These are phyloP conservation scores for Porites cylindrica DNA, from an alignment of 92 coral and sea anemone species.

Conservation along the genomic window DNA sequence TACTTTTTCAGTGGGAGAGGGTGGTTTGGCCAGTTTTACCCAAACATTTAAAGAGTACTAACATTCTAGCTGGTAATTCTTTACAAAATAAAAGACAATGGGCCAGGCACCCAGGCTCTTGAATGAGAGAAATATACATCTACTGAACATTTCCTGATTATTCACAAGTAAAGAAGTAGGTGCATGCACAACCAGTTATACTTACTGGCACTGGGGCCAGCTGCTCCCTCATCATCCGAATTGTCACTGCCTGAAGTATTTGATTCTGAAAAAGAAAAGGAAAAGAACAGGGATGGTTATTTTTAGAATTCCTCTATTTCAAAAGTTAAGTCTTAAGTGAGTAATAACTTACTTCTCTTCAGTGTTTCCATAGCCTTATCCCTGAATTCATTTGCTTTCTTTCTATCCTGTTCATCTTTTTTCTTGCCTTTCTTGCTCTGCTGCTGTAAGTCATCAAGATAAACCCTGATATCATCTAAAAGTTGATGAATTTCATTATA, in stretches of 20 bases:
- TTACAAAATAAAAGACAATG: conserved; percentile 42
- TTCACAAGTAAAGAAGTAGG: conserved; percentile 34
- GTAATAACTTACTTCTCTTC: conserved; percentile 67
- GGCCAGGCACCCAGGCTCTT: conserved; percentile 29
- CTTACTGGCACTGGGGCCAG: conserved; percentile 35
- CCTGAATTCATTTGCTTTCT: conserved; percentile 58
- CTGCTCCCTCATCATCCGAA: conserved; percentile 25
- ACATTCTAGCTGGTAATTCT: not conserved
- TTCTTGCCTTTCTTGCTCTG: conserved; percentile 50
- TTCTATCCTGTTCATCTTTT: conserved; percentile 47
- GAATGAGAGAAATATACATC: conserved; percentile 19
- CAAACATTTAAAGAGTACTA: not conserved
- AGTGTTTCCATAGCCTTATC: conserved; percentile 71
- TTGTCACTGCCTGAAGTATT: conserved; percentile 31
- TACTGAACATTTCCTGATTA: conserved; percentile 38
- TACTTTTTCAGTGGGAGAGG: conserved; percentile 22
- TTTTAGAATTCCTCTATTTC: conserved; percentile 21
- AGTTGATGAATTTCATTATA: conserved; percentile 73
- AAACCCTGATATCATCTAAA: conserved; percentile 67
- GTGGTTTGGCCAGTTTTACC: conserved; percentile 42
- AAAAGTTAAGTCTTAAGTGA: conserved; percentile 22
- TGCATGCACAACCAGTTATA: conserved; percentile 40
- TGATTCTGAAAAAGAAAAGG: conserved; percentile 51
- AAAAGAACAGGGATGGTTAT: conserved; percentile 29
- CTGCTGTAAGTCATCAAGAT: conserved; percentile 62